Base-by-base conservation (phyloP, 2,797 vertebrate species). In the Podarcis siculus region DNA sequence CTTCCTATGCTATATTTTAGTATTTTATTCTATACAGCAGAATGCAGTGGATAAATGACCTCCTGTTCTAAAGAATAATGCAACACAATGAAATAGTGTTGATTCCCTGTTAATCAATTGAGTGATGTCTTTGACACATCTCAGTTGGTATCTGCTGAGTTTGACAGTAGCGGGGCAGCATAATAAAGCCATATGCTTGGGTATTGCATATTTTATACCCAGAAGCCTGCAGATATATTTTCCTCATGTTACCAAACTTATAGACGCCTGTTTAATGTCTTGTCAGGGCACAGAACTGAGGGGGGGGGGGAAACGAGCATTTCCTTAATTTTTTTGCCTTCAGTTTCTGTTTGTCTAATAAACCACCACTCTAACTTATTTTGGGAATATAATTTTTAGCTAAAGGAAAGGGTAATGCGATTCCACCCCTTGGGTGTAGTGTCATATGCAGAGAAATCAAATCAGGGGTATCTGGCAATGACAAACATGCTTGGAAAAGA, bases 101-200 rank as follows among this genome's bases (percentile, higher is more conserved):
- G 71, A 83, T 9, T 87, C 27, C 17, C 3, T 67, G 64, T 92
- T 87, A 87, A 91, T 92, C 79, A 89, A 69, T n/a, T 81, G 15
- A 25, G 91, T 83, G 76, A 88, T 89, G 35, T 15, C 87, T 91
- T 88, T 92, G 85, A 90, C 76, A 82, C n/a, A 55, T 90, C 92
- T 92, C 86, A 91, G 8, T 91, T 95, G 87, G 64, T 69, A 9
- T 13, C 69, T 61, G 71, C 17, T 75, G 32, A 73, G 13, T 35
- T 66, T 83, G 49, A 75, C n/a, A 27, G 21, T 58, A 58, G 45
- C 21, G 4, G 49, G 49, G 27, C 71, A 73, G 32, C 35, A 73
- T 35, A 19, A 73, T 71, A 71, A 71, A 71, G 69, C 13, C 69
- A 71, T 64, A 64, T 64, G 61, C 61, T 64, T 64, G 1, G 19